Conservation (phyloP, 2,888 invertebrate species). For the Tetrapedia diversipes region DNA sequence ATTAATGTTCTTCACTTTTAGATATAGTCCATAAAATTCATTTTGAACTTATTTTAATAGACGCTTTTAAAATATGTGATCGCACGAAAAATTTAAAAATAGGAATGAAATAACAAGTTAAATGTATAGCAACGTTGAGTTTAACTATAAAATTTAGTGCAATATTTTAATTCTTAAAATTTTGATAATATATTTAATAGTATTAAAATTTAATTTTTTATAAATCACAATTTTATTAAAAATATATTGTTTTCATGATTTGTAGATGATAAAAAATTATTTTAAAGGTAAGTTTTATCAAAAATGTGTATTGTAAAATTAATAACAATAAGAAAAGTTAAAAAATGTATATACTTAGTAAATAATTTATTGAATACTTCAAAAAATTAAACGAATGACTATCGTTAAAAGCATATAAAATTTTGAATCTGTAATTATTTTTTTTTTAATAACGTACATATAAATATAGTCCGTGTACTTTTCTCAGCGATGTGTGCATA, state of each 20-base stretch:
- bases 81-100: slow-evolving; percentile 8
- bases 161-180: neutral
- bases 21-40: slow-evolving; percentile 24
- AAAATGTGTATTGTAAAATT: slow-evolving; percentile 31
- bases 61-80: slow-evolving; percentile 21
- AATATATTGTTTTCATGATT: slow-evolving; percentile 23
- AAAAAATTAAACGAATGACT: slow-evolving; percentile 1
- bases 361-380: slow-evolving; percentile 14
- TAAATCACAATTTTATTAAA: neutral
- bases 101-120: slow-evolving; percentile 6
- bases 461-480: neutral
- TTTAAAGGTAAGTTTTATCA: slow-evolving; percentile 44
- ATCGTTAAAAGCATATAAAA: slow-evolving; percentile 11
- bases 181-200: slow-evolving; percentile 1
- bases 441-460: neutral
- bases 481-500: neutral
- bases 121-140: slow-evolving; percentile 1
- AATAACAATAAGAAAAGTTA: neutral
- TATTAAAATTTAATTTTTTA: slow-evolving; percentile 12
- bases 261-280: slow-evolving; percentile 15
- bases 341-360: neutral
- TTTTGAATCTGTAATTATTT: slow-evolving; percentile 25
- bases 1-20: slow-evolving; percentile 41
- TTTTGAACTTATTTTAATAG: slow-evolving; percentile 6
- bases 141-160: slow-evolving; percentile 4